A percentile compares a stretch with the other conserved stretches of the same genome.
phyloP scores from a whole-genome alignment of 2,113 vertebrate genomes.

The Cebus imitator region DNA sequence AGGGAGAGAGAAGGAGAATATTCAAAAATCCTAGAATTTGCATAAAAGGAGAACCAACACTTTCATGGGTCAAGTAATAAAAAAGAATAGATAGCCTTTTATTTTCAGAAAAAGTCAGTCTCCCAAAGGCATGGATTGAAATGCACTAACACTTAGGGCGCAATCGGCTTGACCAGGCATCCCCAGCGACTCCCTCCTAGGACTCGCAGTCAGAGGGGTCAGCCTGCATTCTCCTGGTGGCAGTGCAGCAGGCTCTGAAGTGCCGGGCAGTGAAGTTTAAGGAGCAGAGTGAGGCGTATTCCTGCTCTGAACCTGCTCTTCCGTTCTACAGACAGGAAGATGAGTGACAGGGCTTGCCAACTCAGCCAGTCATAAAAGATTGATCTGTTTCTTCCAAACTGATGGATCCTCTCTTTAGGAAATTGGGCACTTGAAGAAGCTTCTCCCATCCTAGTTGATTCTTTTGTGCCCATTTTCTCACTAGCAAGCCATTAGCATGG shows the following conservation, averaged over 20 bases:
- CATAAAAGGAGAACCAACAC: background rate
- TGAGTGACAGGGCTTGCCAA: constrained; percentile 72
- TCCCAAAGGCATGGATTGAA: constrained; percentile 51
- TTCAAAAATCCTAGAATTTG: background rate
- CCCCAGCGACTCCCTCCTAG: constrained; percentile 53
- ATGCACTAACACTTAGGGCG: constrained; percentile 9
- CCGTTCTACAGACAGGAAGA: constrained; percentile 43
- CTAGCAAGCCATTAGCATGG: background rate
- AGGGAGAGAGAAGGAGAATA: background rate
- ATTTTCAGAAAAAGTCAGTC: constrained; percentile 54
- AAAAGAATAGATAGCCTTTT: background rate
- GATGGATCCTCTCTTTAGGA: constrained; percentile 67
- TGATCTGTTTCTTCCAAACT: constrained; percentile 74
- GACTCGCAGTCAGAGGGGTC: constrained; percentile 26
- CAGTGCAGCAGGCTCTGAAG: constrained; percentile 59
- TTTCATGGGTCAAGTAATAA: background rate
- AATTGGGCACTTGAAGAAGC: constrained; percentile 73
- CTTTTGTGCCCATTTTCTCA: constrained; percentile 70
- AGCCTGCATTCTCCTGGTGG: constrained; percentile 51
- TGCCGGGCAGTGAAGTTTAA: constrained; percentile 70
- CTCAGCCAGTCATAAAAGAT: constrained; percentile 57
- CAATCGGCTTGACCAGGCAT: constrained; percentile 67
- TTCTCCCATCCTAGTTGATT: constrained; percentile 67
- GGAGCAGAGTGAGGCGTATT: constrained; percentile 50
- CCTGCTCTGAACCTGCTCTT: constrained; percentile 72